Percentiles rank a stretch among this genome's conserved stretches.
phyloP scores from a whole-genome alignment of 2,888 invertebrate genomes.

The Eupithecia subumbrata region DNA sequence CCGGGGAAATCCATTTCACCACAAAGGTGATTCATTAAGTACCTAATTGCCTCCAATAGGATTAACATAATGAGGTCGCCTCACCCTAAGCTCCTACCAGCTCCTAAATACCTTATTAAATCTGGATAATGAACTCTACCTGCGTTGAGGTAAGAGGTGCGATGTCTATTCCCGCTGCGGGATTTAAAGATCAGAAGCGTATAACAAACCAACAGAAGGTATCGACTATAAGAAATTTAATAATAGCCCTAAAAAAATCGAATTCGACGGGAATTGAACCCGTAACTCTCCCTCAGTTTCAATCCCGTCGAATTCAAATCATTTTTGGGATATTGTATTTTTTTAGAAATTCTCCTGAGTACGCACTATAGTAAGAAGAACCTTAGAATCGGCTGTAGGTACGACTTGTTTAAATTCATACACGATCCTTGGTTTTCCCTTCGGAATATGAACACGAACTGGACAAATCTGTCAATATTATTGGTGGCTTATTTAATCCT shows the following conservation, averaged over 20 bases:
- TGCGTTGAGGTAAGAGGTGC: background rate
- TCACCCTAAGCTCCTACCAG: slow-evolving; percentile 4
- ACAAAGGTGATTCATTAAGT: slow-evolving; percentile 1
- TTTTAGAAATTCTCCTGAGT: no score
- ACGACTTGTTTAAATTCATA: no score
- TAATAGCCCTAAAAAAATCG: no score
- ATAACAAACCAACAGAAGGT: background rate
- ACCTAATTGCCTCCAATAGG: background rate
- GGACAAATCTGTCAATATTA: background rate
- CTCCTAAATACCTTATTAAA: background rate
- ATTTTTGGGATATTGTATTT: no score
- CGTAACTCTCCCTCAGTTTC: no score
- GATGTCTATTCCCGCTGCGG: background rate
- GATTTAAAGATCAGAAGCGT: background rate
- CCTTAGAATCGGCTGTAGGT: no score
- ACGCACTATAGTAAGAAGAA: no score
- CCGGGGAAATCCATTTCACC: slow-evolving; percentile 3
- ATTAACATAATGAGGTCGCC: slow-evolving; percentile 7
- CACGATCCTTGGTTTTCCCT: no score
- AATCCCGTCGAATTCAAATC: no score
- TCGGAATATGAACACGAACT: background rate
- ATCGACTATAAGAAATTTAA: background rate
- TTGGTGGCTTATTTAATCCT: background rate
- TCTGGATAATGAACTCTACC: background rate
- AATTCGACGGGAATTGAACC: no score